Percentiles rank a stretch among this genome's conserved stretches.
Evolutionary conservation across 2,888 invertebrate genomes (phyloP).

Genomic region (Drosophila lacicola): DNA sequence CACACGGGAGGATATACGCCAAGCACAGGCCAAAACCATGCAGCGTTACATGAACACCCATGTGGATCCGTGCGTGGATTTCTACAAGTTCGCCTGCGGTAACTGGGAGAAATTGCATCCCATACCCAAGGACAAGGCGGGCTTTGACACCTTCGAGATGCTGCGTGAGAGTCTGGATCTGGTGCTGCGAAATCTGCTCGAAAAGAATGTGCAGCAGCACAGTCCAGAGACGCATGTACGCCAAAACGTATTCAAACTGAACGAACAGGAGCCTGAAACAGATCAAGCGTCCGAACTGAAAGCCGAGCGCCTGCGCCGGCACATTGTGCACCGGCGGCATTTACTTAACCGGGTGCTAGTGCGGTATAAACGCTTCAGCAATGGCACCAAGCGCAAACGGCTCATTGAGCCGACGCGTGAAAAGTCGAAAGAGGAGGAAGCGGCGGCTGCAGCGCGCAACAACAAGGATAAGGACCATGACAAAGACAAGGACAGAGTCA

Average conservation of each 20-base stretch:
- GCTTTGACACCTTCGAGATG: constrained; percentile 96
- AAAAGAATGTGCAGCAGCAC: constrained; percentile 81
- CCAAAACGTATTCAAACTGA: constrained; percentile 57
- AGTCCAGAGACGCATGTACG: constrained; percentile 37
- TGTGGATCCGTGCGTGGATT: constrained; percentile 92
- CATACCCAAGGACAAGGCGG: constrained; percentile 94
- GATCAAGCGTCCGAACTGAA: constrained; percentile 58
- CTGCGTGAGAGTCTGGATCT: constrained; percentile 92
- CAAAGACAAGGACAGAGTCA: constrained; percentile 25
- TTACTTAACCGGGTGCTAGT: constrained; percentile 70
- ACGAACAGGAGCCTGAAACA: constrained; percentile 50
- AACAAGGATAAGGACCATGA: constrained; percentile 31
- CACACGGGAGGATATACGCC: constrained; percentile 86
- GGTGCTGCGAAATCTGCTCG: constrained; percentile 89
- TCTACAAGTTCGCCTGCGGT: constrained; percentile 94
- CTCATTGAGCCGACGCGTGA: constrained; percentile 63
- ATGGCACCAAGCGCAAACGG: constrained; percentile 72
- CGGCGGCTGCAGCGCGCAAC: constrained; percentile 9
- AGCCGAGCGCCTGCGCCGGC: constrained; percentile 64
- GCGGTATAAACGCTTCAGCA: constrained; percentile 77
- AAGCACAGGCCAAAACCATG: constrained; percentile 90
- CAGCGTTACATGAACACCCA: constrained; percentile 90
- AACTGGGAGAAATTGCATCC: constrained; percentile 94
- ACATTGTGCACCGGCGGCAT: constrained; percentile 76
- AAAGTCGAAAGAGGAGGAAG: constrained; percentile 55